These are phyloP conservation scores for Morpho achilles DNA, from an alignment of 2,888 invertebrate genomes.

Conservation along the genomic window DNA sequence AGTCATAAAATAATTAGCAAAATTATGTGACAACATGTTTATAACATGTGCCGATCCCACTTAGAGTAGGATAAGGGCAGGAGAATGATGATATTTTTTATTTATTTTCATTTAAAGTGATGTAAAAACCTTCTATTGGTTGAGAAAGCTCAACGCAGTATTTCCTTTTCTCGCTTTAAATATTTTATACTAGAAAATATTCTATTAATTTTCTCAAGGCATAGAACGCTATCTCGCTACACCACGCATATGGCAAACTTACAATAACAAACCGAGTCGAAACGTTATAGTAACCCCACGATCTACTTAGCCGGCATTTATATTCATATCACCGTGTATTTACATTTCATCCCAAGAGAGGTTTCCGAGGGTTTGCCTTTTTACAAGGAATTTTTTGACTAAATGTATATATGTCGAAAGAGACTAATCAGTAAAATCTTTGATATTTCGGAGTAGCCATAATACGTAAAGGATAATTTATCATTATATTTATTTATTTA, in stretches of 20 bases:
- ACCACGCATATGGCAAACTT: constrained; percentile 28
- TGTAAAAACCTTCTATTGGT: too few species aligned
- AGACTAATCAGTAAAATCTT: constrained; percentile 22
- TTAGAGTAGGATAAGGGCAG: too few species aligned
- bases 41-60: too few species aligned
- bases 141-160: too few species aligned
- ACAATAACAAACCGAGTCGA: constrained; percentile 32
- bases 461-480: too few species aligned
- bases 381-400: constrained; percentile 22
- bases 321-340: constrained; percentile 76
- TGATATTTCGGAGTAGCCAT: not conserved
- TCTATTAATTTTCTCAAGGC: constrained; percentile 5
- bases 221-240: constrained; percentile 14
- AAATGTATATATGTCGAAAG: constrained; percentile 21
- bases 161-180: too few species aligned
- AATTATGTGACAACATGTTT: too few species aligned
- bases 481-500: too few species aligned
- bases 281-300: constrained; percentile 41
- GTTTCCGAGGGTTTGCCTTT: constrained; percentile 37
- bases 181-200: constrained; percentile 1
- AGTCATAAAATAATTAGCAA: too few species aligned
- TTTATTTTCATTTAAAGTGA: too few species aligned
- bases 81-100: too few species aligned
- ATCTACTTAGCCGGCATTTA: constrained; percentile 71
- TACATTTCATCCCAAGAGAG: constrained; percentile 63